Evolutionary conservation across 30 jellyfish, hydroid and myxozoan genomes (phyloP), one percentile per base, ranked within the genome.

Genomic region (Sanderia malayensis): DNA sequence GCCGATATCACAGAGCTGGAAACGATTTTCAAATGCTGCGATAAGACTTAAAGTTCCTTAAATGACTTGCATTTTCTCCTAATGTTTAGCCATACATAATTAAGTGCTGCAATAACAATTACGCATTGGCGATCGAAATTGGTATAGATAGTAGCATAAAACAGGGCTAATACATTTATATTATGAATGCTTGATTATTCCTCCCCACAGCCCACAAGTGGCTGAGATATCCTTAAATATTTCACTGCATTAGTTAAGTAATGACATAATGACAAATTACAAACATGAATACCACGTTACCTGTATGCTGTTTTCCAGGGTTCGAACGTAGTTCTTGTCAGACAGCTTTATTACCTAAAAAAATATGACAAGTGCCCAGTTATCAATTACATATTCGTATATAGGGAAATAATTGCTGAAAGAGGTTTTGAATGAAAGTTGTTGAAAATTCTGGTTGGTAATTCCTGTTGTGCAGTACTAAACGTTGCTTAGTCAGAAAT

Each of bases 261-360:
- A 29, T 7, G n/a, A n/a, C n/a, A n/a, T n/a, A n/a, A n/a, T n/a
- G n/a, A n/a, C n/a, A n/a, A n/a, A n/a, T n/a, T n/a, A n/a, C n/a
- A n/a, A n/a, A n/a, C n/a, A n/a, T n/a, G n/a, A n/a, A n/a, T n/a
- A n/a, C n/a, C n/a, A n/a, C n/a, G n/a, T n/a, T 34, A 80, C 93
- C 73, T 80, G 93, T 26, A 80, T 70, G 80, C 84, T 11, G 67
- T 80, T 80, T 45, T 80, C 93, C 37, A 80, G 32, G 1, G 84
- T 80, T 46, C 84, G 44, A 27, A 69, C 15, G 64, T 80, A 80
- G 30, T 80, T 58, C 57, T 68, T 69, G 80, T 80, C 85, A 17
- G 93, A 67, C 55, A 80, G 37, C 61, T 80, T 80, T 1, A 80
- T 69, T 18, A 68, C 93, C 84, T 69, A 20, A 8, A 31, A 46